Evolutionary conservation across 2,797 vertebrate species (phyloP).

Genomic region (Myripristis jacobus): DNA sequence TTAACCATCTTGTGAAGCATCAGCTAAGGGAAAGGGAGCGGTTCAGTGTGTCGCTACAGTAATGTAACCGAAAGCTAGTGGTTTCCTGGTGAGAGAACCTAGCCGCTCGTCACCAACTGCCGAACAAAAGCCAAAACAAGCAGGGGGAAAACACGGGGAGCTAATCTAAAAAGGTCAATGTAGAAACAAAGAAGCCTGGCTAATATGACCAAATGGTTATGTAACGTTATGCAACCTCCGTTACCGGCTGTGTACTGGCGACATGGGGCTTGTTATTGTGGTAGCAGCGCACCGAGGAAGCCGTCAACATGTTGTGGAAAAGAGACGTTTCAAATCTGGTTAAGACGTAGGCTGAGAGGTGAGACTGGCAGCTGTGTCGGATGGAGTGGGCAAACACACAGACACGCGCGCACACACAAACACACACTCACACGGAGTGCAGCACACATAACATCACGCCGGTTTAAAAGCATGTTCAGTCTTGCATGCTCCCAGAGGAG

Average conservation of each 20-base stretch:
- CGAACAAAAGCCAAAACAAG: conserved; percentile 48
- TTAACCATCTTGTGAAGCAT: not conserved
- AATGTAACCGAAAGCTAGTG: not conserved
- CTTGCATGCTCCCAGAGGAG: conserved; percentile 52
- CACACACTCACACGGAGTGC: not conserved
- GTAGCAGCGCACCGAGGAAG: conserved; percentile 16
- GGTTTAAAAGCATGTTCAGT: conserved; percentile 44
- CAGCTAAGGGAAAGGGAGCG: not conserved
- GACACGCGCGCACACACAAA: not conserved
- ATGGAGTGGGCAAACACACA: not conserved
- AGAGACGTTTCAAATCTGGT: conserved; percentile 33
- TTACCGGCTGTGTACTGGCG: conserved; percentile 40
- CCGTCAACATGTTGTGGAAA: conserved; percentile 8
- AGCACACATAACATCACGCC: conserved; percentile 4
- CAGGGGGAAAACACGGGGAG: conserved; percentile 32
- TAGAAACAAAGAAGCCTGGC: conserved; percentile 48
- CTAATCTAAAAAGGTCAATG: conserved; percentile 64
- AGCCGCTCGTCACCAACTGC: conserved; percentile 18
- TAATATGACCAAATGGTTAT: conserved; percentile 58
- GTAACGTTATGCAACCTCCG: conserved; percentile 65
- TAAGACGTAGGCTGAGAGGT: conserved; percentile 4
- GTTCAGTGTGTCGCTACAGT: not conserved
- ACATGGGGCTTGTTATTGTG: conserved; percentile 37
- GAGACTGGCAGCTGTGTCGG: conserved; percentile 22
- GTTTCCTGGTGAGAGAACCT: conserved; percentile 3